Percentiles rank a stretch among this genome's conserved stretches.
phyloP scores from a whole-genome alignment of 2,113 vertebrate species.

The Anhinga rufa region DNA sequence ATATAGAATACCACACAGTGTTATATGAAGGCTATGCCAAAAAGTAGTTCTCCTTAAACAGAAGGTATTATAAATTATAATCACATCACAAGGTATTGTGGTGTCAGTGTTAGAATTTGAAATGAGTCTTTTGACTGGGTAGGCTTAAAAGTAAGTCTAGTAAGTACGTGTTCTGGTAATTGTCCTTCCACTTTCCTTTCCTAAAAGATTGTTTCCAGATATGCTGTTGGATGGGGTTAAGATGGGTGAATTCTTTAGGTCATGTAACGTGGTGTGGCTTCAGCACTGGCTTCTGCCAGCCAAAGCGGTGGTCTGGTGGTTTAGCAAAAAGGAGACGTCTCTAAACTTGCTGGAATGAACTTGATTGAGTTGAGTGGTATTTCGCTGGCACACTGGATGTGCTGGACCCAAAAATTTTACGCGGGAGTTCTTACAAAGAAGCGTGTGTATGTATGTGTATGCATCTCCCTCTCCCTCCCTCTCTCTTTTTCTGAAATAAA shows the following conservation, averaged over 20 bases:
- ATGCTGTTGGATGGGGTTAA: neutral
- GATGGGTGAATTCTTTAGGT: neutral
- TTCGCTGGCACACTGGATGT: neutral
- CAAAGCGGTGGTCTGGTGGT: accelerated
- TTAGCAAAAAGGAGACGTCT: neutral
- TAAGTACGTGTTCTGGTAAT: neutral
- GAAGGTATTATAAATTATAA: neutral
- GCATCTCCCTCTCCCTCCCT: neutral
- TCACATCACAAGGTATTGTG: neutral
- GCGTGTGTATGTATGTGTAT: neutral
- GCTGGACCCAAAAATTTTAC: neutral
- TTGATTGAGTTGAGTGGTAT: neutral
- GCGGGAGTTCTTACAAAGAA: neutral
- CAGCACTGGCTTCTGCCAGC: neutral
- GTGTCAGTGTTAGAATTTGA: neutral
- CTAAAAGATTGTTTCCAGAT: neutral
- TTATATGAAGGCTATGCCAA: neutral
- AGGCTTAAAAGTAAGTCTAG: neutral
- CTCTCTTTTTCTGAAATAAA: neutral
- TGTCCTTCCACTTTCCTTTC: neutral
- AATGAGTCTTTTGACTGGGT: neutral
- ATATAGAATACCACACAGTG: neutral
- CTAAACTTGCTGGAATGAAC: neutral
- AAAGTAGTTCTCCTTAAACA: neutral
- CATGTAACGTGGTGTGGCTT: neutral